Percentiles rank a stretch among this genome's conserved stretches.
Evolutionary conservation across 2,888 invertebrate genomes (phyloP).

Genomic region (Argyresthia albistria): DNA sequence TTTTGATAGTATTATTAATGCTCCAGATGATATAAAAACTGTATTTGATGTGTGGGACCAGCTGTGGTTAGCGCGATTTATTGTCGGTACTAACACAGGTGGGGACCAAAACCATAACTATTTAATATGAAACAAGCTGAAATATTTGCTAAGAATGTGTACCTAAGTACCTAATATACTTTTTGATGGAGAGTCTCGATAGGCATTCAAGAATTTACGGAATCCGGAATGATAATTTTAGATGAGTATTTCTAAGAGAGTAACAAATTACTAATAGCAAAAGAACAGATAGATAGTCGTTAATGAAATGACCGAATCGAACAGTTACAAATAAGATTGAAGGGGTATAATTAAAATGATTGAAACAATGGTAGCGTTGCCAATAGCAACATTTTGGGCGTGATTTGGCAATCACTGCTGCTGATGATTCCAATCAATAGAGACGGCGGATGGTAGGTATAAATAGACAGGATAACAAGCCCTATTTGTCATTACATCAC

Average conservation of each 20-base stretch:
- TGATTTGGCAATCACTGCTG: slow-evolving; percentile 33
- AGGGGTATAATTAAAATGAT: slow-evolving; percentile 11
- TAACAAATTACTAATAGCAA: no score
- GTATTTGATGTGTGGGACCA: slow-evolving; percentile 53
- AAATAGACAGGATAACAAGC: neutral
- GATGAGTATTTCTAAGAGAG: no score
- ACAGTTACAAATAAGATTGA: slow-evolving; percentile 17
- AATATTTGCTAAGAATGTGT: no score
- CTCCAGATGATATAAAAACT: slow-evolving; percentile 53
- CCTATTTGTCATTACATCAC: slow-evolving; percentile 12
- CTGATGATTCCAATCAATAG: slow-evolving; percentile 46
- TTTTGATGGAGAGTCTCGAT: no score
- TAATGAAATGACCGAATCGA: no score
- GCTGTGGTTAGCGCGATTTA: slow-evolving; percentile 43
- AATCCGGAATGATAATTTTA: no score
- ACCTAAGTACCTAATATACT: no score
- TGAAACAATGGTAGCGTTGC: slow-evolving; percentile 41
- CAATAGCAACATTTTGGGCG: slow-evolving; percentile 51
- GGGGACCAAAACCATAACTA: slow-evolving; percentile 11
- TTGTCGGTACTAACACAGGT: slow-evolving; percentile 42
- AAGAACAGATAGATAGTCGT: no score
- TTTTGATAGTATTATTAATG: slow-evolving; percentile 63
- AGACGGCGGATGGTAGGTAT: slow-evolving; percentile 19
- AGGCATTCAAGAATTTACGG: no score
- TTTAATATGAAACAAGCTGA: slow-evolving; percentile 2